Evolutionary conservation across 1,140 invertebrate species (phyloP).

Genomic region (Papilio polytes): DNA sequence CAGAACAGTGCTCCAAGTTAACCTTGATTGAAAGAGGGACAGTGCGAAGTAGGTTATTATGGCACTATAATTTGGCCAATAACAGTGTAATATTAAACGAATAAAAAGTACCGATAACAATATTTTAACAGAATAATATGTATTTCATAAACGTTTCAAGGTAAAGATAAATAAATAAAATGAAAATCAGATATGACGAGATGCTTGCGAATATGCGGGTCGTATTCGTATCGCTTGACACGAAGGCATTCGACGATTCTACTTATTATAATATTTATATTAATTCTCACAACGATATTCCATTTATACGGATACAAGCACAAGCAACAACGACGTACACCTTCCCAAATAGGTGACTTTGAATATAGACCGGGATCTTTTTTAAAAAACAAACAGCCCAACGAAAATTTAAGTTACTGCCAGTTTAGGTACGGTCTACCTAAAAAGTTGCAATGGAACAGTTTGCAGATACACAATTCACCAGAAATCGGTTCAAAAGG

Average conservation of each 20-base stretch:
- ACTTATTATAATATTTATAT: conserved; percentile 60
- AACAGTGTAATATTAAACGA: background rate
- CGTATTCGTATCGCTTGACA: conserved; percentile 69
- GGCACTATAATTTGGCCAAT: background rate
- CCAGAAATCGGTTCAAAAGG: conserved; percentile 85
- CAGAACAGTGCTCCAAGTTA: conserved; percentile 31
- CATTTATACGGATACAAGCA: conserved; percentile 68
- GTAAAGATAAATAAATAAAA: conserved; percentile 38
- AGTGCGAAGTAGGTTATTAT: conserved; percentile 33
- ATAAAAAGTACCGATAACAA: background rate
- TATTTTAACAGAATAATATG: background rate
- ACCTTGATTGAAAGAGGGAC: conserved; percentile 1
- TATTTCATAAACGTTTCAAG: conserved; percentile 9
- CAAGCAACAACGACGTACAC: conserved; percentile 50
- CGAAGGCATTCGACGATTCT: conserved; percentile 66
- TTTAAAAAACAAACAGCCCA: conserved; percentile 80
- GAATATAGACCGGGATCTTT: conserved; percentile 83
- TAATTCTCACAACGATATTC: conserved; percentile 62
- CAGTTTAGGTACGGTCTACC: conserved; percentile 87
- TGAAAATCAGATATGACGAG: conserved; percentile 71
- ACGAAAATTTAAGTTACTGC: conserved; percentile 85
- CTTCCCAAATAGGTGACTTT: conserved; percentile 65
- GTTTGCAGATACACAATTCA: conserved; percentile 72
- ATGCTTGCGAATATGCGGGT: conserved; percentile 72
- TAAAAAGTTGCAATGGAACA: conserved; percentile 81